These are phyloP conservation scores for Rhabditoides inermis DNA, from an alignment of 2,888 invertebrate genomes.

Conservation along the genomic window DNA sequence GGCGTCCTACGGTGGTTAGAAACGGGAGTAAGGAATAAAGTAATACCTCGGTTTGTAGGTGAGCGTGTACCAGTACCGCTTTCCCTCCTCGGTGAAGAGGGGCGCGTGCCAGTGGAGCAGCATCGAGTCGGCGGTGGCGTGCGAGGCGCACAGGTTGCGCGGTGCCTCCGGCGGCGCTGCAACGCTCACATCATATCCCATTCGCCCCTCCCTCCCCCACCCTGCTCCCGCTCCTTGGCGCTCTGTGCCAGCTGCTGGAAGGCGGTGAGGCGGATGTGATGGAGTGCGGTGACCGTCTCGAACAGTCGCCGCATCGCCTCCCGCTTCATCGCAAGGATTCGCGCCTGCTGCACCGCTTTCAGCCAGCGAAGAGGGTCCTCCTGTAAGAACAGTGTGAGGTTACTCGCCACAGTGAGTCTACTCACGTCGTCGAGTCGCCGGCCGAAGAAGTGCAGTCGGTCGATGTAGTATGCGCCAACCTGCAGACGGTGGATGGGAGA, in stretches of 20 bases:
- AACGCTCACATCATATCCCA: not conserved
- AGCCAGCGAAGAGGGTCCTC: constrained; percentile 49
- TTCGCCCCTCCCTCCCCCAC: not conserved
- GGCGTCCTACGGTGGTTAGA: constrained; percentile 27
- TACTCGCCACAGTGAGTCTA: constrained; percentile 1
- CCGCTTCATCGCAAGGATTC: constrained; percentile 50
- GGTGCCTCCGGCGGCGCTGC: constrained; percentile 39
- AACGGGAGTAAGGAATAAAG: not conserved
- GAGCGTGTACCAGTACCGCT: constrained; percentile 49
- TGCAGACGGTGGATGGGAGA: too few species aligned
- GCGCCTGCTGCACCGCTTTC: constrained; percentile 47
- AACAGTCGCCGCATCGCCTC: constrained; percentile 51
- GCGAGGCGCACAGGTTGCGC: constrained; percentile 31
- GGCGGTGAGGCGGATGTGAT: constrained; percentile 39
- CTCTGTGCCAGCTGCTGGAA: constrained; percentile 27
- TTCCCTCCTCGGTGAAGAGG: constrained; percentile 35
- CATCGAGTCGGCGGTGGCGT: constrained; percentile 49
- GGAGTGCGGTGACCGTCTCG: constrained; percentile 49
- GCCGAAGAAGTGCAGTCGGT: constrained; percentile 50
- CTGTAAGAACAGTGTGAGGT: not conserved
- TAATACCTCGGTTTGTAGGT: constrained; percentile 38
- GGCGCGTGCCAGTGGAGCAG: constrained; percentile 45
- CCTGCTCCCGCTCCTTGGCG: constrained; percentile 11
- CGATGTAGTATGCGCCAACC: constrained; percentile 63
- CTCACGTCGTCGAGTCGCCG: constrained; percentile 38